Evolutionary conservation across 2,888 invertebrate genomes (phyloP).

Genomic region (Philereme transversata): DNA sequence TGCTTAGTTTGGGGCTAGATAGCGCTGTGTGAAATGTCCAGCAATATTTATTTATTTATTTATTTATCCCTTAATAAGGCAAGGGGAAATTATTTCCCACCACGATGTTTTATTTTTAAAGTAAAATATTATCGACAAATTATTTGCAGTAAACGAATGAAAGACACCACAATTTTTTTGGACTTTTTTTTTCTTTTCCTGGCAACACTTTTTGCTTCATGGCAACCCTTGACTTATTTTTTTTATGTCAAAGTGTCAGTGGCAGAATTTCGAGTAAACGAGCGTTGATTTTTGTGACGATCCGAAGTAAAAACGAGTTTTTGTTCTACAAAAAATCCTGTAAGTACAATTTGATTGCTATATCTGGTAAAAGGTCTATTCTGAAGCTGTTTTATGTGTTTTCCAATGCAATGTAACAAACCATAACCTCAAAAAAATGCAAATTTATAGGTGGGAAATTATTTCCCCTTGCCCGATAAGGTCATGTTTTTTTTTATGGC

Average conservation of each 20-base stretch:
- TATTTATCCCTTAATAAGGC: too few species aligned
- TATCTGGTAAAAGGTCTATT: slow-evolving; percentile 1
- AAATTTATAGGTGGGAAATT: slow-evolving; percentile 1
- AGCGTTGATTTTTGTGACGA: slow-evolving; percentile 1
- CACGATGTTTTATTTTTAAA: background rate
- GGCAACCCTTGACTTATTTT: slow-evolving; percentile 1
- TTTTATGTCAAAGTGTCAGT: slow-evolving; percentile 1
- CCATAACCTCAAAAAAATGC: slow-evolving; percentile 1
- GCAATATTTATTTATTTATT: too few species aligned
- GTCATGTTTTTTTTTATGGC: background rate
- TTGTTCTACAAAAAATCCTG: slow-evolving; percentile 1
- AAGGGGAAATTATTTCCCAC: too few species aligned
- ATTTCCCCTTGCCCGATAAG: slow-evolving; percentile 1
- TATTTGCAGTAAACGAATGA: background rate
- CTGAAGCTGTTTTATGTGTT: slow-evolving; percentile 1
- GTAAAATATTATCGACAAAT: slow-evolving; percentile 1
- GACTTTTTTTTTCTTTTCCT: slow-evolving; percentile 1
- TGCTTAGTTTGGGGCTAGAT: too few species aligned
- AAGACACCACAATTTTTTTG: background rate
- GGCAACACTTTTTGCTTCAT: slow-evolving; percentile 1
- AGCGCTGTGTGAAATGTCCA: too few species aligned
- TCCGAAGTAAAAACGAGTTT: slow-evolving; percentile 1
- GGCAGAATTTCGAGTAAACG: background rate
- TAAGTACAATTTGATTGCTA: slow-evolving; percentile 1
- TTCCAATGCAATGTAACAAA: slow-evolving; percentile 1